A percentile compares a stretch with the other conserved stretches of the same genome.
phyloP scores from a whole-genome alignment of 2,113 vertebrate species.

The Pomatostomus ruficeps region DNA sequence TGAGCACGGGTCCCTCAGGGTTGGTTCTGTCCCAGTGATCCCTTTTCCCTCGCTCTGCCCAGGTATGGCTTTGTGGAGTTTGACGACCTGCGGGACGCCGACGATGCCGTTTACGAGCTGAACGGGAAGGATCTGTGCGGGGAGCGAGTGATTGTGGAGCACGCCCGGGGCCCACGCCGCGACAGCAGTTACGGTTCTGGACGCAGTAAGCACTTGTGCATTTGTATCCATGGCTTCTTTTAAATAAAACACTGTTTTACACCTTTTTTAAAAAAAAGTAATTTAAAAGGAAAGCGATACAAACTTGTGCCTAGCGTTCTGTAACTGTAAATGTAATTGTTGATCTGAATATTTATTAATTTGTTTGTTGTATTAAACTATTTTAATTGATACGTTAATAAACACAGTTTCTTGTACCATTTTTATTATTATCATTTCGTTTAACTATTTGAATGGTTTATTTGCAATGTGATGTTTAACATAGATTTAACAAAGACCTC shows the following conservation, averaged over 20 bases:
- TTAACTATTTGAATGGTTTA: constrained; percentile 70
- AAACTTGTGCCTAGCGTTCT: constrained; percentile 54
- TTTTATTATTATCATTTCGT: constrained; percentile 66
- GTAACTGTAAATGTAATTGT: constrained; percentile 64
- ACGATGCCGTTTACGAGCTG: constrained; percentile 94
- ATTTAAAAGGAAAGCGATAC: neutral
- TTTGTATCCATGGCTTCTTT: constrained; percentile 47
- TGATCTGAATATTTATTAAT: constrained; percentile 34
- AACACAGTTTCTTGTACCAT: constrained; percentile 59
- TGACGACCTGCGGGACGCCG: constrained; percentile 93
- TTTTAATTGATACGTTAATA: constrained; percentile 61
- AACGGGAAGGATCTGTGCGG: constrained; percentile 97
- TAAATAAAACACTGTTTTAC: constrained; percentile 33
- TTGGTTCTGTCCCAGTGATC: neutral
- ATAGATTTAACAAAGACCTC: constrained; percentile 96
- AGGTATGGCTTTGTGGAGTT: constrained; percentile 98
- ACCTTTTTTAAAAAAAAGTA: neutral
- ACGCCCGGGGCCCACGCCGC: constrained; percentile 82
- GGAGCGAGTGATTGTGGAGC: constrained; percentile 84
- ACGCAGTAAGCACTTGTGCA: constrained; percentile 85
- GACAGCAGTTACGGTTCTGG: constrained; percentile 87
- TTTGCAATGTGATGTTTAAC: constrained; percentile 86
- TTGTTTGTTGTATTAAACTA: constrained; percentile 65
- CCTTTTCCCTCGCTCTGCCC: neutral
- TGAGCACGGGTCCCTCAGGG: accelerated